Base-by-base conservation (phyloP, 2,888 invertebrate genomes). In the Andrena haemorrhoa region DNA sequence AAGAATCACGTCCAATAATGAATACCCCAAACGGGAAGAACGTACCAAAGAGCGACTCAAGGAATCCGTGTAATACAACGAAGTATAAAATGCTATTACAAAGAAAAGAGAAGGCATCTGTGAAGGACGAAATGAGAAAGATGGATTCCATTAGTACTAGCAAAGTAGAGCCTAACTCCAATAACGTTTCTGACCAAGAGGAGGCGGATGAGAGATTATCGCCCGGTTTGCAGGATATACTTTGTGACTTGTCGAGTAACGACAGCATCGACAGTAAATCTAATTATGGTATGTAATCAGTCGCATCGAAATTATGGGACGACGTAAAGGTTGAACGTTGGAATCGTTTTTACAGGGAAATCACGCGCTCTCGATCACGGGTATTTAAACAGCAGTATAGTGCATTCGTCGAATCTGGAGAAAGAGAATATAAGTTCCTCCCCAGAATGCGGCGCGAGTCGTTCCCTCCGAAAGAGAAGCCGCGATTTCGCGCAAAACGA, bases 191-290 rank as follows among this genome's bases (percentile, higher is more conserved):
- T 35, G 74, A 84, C 16, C 49, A 74, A 31, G 63, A 71, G 53
- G 56, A 29, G 20, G 31, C 10, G 56, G 58, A 85, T 23, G 68
- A 88, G 61, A 86, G 78, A 53, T 33, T 86, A 69, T 80, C 83
- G n/a, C 74, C 83, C 31, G 83, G 87, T 31, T 71, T 86, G 29
- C 72, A 88, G 20, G 89, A 90, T 63, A 86, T 88, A 66, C 66
- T 60, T 4, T 78, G 71, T 58, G 86, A 91, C 65, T 64, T 68
- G 5, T 83, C 84, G 5, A 86, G 86, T n/a, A 88, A 85, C 63
- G 89, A 90, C 29, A 88, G 85, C 47, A 31, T 12, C 49, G 68
- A 79, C 1, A 66, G 12, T 73, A 81, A 79, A 47, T 63, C 56
- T 31, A 65, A 75, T 77, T 60, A 60, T 20, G 84, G 88, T 88